Evolutionary conservation across 2,888 invertebrate species (phyloP).

Genomic region (Chorisops tibialis): DNA sequence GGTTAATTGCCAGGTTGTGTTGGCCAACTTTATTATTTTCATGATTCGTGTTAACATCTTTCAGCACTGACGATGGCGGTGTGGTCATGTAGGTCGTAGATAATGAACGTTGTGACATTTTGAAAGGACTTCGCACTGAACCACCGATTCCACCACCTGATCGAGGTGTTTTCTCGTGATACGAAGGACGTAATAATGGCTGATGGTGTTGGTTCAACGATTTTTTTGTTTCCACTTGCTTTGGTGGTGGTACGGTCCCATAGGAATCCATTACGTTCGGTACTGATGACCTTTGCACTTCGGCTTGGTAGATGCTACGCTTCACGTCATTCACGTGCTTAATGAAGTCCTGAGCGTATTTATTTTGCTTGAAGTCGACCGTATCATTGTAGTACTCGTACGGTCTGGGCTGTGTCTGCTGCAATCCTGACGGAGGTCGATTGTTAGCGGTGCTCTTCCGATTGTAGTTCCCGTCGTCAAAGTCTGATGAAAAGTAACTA

Average conservation of each 20-base stretch:
- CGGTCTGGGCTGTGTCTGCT: not conserved
- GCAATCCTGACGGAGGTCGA: slow-evolving; percentile 4
- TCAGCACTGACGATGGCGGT: slow-evolving; percentile 12
- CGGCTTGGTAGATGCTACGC: slow-evolving; percentile 50
- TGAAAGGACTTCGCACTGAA: slow-evolving; percentile 19
- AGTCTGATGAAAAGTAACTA: slow-evolving; percentile 52
- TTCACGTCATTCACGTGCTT: slow-evolving; percentile 53
- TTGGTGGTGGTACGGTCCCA: slow-evolving; percentile 26
- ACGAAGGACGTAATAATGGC: not conserved
- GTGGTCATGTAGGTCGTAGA: not conserved
- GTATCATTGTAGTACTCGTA: slow-evolving; percentile 38
- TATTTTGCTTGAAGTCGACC: slow-evolving; percentile 48
- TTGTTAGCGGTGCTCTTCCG: slow-evolving; percentile 29
- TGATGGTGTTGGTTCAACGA: slow-evolving; percentile 23
- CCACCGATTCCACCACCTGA: not conserved
- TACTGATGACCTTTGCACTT: slow-evolving; percentile 41
- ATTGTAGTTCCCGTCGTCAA: slow-evolving; percentile 48
- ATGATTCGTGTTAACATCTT: slow-evolving; percentile 9
- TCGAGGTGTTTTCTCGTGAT: not conserved
- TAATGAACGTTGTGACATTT: slow-evolving; percentile 14
- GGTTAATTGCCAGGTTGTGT: not conserved
- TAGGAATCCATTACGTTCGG: slow-evolving; percentile 16
- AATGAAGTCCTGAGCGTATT: slow-evolving; percentile 52
- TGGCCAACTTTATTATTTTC: not conserved
- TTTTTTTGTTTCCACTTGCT: slow-evolving; percentile 30